Percentiles rank a stretch among this genome's conserved stretches.
phyloP scores from a whole-genome alignment of 2,888 invertebrate species.

The Furcula furcula region DNA sequence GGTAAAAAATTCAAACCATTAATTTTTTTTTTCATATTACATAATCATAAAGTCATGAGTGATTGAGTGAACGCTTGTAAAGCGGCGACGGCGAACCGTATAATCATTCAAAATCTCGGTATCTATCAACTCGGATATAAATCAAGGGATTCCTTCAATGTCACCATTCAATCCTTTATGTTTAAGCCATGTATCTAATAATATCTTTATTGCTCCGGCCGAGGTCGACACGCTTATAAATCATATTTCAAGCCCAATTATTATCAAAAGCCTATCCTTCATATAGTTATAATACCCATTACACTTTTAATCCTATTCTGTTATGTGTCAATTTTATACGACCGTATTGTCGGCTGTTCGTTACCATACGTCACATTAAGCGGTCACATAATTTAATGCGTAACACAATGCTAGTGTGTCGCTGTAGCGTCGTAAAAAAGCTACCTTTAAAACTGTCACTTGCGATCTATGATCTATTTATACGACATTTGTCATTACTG shows the following conservation, averaged over 20 bases:
- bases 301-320: constrained; percentile 72
- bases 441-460: constrained; percentile 38
- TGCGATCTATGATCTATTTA: constrained; percentile 65
- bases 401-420: constrained; percentile 22
- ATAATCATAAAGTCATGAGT: no score
- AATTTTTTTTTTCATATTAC: no score
- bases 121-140: constrained; percentile 47
- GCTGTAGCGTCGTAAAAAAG: constrained; percentile 25
- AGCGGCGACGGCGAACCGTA: constrained; percentile 21
- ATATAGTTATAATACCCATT: constrained; percentile 60
- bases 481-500: constrained; percentile 69
- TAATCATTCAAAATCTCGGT: constrained; percentile 26
- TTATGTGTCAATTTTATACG: constrained; percentile 70
- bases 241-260: constrained; percentile 71
- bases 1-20: no score
- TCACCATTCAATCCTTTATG: constrained; percentile 53
- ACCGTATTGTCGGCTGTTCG: constrained; percentile 63
- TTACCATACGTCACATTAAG: constrained; percentile 69
- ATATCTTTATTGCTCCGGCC: constrained; percentile 45
- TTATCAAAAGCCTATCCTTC: constrained; percentile 67
- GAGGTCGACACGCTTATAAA: constrained; percentile 61
- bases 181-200: constrained; percentile 41
- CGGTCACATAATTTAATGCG: constrained; percentile 60
- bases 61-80: background rate
- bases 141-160: constrained; percentile 50